Percentiles rank a stretch among this genome's conserved stretches.
phyloP scores from a whole-genome alignment of 2,888 invertebrate species.

The Heliconius ismenius region DNA sequence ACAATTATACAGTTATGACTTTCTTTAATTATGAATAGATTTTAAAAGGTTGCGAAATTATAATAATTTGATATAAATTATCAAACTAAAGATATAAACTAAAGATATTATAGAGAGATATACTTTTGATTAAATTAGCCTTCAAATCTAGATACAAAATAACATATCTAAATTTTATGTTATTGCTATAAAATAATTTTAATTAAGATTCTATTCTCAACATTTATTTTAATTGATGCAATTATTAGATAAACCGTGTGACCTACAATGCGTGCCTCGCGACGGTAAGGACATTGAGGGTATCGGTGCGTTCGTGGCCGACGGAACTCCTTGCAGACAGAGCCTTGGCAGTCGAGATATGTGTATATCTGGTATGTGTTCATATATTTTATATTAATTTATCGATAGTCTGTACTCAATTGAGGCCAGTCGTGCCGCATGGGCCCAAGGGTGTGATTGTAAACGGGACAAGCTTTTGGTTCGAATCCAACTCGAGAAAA shows the following conservation, averaged over 20 bases:
- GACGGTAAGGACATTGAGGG: slow-evolving; percentile 87
- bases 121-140: slow-evolving; percentile 1
- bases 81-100: neutral
- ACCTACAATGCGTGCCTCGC: slow-evolving; percentile 90
- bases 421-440: no score
- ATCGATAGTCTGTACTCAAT: neutral
- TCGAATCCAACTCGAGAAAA: no score
- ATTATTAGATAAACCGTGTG: slow-evolving; percentile 87
- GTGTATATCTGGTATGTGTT: slow-evolving; percentile 85
- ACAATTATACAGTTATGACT: no score
- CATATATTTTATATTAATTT: neutral
- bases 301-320: slow-evolving; percentile 87
- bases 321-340: slow-evolving; percentile 90
- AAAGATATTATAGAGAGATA: neutral
- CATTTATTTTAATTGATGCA: slow-evolving; percentile 24
- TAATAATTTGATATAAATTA: neutral
- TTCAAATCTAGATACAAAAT: neutral
- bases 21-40: neutral
- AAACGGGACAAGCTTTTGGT: no score
- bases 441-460: no score
- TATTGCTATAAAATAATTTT: neutral
- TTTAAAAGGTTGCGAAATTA: neutral
- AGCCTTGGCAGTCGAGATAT: slow-evolving; percentile 90
- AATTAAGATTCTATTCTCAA: neutral
- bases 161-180: neutral